Percentiles rank a stretch among this genome's conserved stretches.
These are phyloP conservation scores for Pyralis farinalis DNA, from an alignment of 2,888 invertebrate species.

Conservation along the genomic window DNA sequence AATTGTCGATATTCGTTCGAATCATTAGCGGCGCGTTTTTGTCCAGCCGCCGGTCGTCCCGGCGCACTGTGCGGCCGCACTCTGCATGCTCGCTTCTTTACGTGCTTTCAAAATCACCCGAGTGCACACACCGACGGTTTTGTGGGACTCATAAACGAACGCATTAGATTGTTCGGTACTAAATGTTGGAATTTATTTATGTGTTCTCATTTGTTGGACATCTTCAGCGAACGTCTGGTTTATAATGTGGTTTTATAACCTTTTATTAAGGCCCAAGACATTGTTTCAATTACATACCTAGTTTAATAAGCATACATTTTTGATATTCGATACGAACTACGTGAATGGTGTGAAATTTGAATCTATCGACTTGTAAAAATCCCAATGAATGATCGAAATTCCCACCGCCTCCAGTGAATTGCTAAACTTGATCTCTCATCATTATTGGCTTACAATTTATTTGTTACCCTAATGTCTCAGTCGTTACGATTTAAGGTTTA, in stretches of 20 bases:
- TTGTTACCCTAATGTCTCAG: conserved; percentile 12
- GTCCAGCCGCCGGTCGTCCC: conserved; percentile 29
- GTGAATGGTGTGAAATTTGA: neutral
- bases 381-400: neutral
- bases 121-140: conserved; percentile 43
- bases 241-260: conserved; percentile 2
- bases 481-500: conserved; percentile 9
- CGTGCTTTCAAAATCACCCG: conserved; percentile 45
- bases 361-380: neutral
- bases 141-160: conserved; percentile 39
- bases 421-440: conserved; percentile 49
- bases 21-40: conserved; percentile 65
- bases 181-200: conserved; percentile 14
- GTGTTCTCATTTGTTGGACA: conserved; percentile 8
- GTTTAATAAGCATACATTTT: neutral
- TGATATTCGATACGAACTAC: neutral
- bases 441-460: conserved; percentile 34
- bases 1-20: conserved; percentile 70
- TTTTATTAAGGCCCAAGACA: neutral
- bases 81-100: conserved; percentile 31
- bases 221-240: conserved; percentile 2
- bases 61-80: conserved; percentile 40
- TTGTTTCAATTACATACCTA: neutral
- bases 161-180: conserved; percentile 28
- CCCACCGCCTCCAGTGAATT: neutral